These are phyloP conservation scores for Adelosebastes latens DNA, from an alignment of 2,797 vertebrate species.

Conservation along the genomic window DNA sequence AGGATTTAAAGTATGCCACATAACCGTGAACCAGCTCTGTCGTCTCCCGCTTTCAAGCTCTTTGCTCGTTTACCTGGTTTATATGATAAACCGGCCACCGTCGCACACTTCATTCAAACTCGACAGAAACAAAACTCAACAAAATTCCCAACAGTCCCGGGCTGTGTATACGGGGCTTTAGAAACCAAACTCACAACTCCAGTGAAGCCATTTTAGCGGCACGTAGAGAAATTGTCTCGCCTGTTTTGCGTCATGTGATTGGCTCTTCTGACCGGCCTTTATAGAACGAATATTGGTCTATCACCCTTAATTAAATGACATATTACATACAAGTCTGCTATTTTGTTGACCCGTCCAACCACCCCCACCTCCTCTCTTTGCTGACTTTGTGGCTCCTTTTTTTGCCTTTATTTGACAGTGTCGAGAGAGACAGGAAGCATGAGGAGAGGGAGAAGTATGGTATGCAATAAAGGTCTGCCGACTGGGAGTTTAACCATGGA, in stretches of 20 bases:
- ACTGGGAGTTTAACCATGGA: neutral
- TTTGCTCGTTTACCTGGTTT: neutral
- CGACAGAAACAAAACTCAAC: too few species aligned
- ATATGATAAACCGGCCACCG: too few species aligned
- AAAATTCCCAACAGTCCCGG: too few species aligned
- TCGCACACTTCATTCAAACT: too few species aligned
- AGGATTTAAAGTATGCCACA: neutral
- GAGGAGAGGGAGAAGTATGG: neutral
- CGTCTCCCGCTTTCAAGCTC: neutral
- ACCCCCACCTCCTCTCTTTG: neutral
- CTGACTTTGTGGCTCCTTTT: neutral
- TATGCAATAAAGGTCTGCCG: neutral
- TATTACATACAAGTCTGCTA: too few species aligned
- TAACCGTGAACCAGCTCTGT: neutral
- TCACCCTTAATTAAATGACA: too few species aligned
- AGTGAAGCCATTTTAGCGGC: too few species aligned
- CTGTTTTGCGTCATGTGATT: neutral
- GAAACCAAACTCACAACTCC: too few species aligned
- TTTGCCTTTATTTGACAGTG: neutral
- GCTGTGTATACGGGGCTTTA: too few species aligned
- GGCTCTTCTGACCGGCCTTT: too few species aligned
- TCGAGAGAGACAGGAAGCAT: neutral
- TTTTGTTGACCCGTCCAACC: neutral
- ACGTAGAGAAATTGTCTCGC: too few species aligned
- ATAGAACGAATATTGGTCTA: too few species aligned